A percentile compares a stretch with the other conserved stretches of the same genome.
Conservation (phyloP, 2,113 vertebrate genomes). For the Rhinopomastus cyanomelas region DNA sequence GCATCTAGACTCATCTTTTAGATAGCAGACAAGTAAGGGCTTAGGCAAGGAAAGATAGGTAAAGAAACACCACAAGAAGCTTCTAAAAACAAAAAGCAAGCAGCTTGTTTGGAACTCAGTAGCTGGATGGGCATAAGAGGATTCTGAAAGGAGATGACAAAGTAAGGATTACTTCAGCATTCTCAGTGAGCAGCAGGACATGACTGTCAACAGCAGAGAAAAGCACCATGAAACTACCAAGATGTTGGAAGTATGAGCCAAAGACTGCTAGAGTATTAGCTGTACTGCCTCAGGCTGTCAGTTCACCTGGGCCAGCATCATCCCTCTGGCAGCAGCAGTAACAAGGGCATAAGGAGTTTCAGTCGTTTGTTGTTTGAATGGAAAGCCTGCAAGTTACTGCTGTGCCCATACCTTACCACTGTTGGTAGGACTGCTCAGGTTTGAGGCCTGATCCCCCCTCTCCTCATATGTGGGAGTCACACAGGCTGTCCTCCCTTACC, state of each 20-base stretch:
- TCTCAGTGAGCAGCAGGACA: background rate
- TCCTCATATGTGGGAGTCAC: background rate
- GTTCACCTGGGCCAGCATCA: background rate
- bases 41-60: background rate
- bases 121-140: background rate
- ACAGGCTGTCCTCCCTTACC: background rate
- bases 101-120: background rate
- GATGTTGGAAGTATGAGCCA: background rate
- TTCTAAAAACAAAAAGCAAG: background rate
- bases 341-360: background rate
- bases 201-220: background rate
- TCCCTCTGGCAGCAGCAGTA: background rate
- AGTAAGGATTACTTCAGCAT: background rate
- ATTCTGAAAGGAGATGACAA: background rate
- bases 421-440: background rate
- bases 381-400: background rate
- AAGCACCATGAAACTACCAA: rapidly evolving
- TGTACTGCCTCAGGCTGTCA: background rate
- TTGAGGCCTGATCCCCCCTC: background rate
- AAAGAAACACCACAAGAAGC: background rate
- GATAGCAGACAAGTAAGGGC: background rate
- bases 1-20: background rate
- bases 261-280: background rate
- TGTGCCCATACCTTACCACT: background rate
- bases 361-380: background rate